These are phyloP conservation scores for Buathra laborator DNA, from an alignment of 2,888 invertebrate genomes.

Conservation along the genomic window DNA sequence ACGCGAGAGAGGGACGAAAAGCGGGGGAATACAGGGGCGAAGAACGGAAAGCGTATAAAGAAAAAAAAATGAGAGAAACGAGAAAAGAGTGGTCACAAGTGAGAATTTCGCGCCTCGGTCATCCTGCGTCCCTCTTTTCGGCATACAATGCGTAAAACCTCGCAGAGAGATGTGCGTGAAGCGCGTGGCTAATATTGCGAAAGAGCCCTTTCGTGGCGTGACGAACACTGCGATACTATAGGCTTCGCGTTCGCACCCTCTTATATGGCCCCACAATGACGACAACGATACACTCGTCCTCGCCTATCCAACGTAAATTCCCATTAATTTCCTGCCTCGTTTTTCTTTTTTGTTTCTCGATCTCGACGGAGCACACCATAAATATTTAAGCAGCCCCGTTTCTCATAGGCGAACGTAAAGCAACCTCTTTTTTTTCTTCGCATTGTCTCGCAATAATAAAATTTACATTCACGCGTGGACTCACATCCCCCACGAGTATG, in stretches of 20 bases:
- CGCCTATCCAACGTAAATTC: slow-evolving; percentile 74
- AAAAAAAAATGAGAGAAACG: slow-evolving; percentile 63
- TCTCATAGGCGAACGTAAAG: slow-evolving; percentile 76
- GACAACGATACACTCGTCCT: slow-evolving; percentile 63
- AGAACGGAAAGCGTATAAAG: slow-evolving; percentile 45
- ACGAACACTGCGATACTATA: slow-evolving; percentile 70
- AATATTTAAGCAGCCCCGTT: slow-evolving; percentile 80
- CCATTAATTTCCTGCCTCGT: slow-evolving; percentile 79
- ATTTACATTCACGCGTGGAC: slow-evolving; percentile 69
- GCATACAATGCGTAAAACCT: slow-evolving; percentile 20
- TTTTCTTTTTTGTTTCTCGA: slow-evolving; percentile 49
- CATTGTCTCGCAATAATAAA: slow-evolving; percentile 69
- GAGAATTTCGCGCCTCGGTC: slow-evolving; percentile 51
- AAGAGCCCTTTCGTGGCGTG: slow-evolving; percentile 75
- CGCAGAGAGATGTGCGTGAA: slow-evolving; percentile 59
- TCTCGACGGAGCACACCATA: slow-evolving; percentile 76
- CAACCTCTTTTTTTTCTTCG: slow-evolving; percentile 60
- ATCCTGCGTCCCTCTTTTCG: slow-evolving; percentile 33
- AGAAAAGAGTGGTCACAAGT: slow-evolving; percentile 10
- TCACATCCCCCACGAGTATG: not conserved
- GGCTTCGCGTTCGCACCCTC: slow-evolving; percentile 73
- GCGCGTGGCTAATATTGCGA: slow-evolving; percentile 77
- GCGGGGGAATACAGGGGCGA: slow-evolving; percentile 33
- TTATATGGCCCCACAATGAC: slow-evolving; percentile 49
- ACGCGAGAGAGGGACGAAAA: slow-evolving; percentile 41